Evolutionary conservation across 2,113 vertebrate species (phyloP).

Genomic region (Thunnus thynnus): DNA sequence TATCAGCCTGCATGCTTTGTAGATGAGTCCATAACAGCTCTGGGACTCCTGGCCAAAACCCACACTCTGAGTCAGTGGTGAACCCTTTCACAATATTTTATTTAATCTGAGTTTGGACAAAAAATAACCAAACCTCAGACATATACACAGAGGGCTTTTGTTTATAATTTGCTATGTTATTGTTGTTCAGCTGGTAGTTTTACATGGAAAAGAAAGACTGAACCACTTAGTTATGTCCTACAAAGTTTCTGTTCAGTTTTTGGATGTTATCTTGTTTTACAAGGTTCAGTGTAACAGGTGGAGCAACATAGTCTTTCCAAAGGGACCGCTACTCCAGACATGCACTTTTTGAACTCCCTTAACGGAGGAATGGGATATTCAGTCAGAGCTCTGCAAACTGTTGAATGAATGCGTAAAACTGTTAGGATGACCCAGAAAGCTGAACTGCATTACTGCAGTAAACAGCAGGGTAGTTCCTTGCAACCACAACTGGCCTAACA

Average conservation of each 20-base stretch:
- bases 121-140: slow-evolving; percentile 1
- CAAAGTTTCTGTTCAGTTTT: slow-evolving; percentile 1
- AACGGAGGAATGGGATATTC: slow-evolving; percentile 37
- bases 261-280: not conserved
- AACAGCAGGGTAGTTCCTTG: slow-evolving; percentile 52
- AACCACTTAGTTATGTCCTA: not conserved
- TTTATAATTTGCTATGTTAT: not conserved
- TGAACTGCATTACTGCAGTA: slow-evolving; percentile 21
- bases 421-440: slow-evolving; percentile 69
- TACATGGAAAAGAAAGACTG: not conserved
- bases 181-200: slow-evolving; percentile 22
- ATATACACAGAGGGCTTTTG: not conserved
- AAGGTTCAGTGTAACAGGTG: slow-evolving; percentile 43
- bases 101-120: slow-evolving; percentile 23
- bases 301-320: slow-evolving; percentile 36
- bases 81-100: slow-evolving; percentile 24
- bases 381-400: slow-evolving; percentile 10
- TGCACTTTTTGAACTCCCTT: slow-evolving; percentile 58
- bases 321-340: slow-evolving; percentile 13
- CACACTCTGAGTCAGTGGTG: slow-evolving; percentile 46
- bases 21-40: slow-evolving; percentile 64
- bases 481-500: slow-evolving; percentile 44
- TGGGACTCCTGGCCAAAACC: slow-evolving; percentile 57
- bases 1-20: slow-evolving; percentile 71
- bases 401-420: slow-evolving; percentile 53